Conservation (phyloP, 23 tunicate species). For the Botrylloides violaceus region DNA sequence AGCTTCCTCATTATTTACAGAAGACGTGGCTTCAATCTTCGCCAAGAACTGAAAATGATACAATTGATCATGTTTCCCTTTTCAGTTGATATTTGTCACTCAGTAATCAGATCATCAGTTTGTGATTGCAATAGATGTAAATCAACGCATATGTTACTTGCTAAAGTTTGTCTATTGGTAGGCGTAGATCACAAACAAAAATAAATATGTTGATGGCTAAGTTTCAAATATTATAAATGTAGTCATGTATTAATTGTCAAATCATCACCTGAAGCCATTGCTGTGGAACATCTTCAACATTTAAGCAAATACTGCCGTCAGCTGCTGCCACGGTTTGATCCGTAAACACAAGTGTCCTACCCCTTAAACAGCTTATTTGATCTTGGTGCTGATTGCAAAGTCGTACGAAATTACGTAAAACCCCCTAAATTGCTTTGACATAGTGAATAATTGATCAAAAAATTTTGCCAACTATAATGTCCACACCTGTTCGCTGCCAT, state of each 20-base stretch:
- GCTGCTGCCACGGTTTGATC: slow-evolving; percentile 16
- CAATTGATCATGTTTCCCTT: too few species aligned
- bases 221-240: neutral
- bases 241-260: neutral
- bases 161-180: neutral
- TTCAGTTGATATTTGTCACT: too few species aligned
- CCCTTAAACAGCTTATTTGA: neutral
- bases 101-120: neutral
- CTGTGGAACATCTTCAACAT: slow-evolving; percentile 30
- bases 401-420: slow-evolving; percentile 12
- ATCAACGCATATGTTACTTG: too few species aligned
- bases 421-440: slow-evolving; percentile 1
- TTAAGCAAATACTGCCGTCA: slow-evolving; percentile 16
- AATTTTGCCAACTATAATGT: too few species aligned
- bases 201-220: neutral
- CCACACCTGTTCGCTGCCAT: slow-evolving; percentile 11
- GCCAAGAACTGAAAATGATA: slow-evolving; percentile 6
- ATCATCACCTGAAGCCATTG: slow-evolving; percentile 26
- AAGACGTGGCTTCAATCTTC: neutral
- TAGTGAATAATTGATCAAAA: neutral
- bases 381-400: slow-evolving; percentile 11
- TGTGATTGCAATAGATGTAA: neutral
- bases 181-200: neutral
- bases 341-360: slow-evolving; percentile 12
- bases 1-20: neutral